These are phyloP conservation scores for Osmerus eperlanus DNA, from an alignment of 2,113 vertebrate genomes.

Conservation along the genomic window DNA sequence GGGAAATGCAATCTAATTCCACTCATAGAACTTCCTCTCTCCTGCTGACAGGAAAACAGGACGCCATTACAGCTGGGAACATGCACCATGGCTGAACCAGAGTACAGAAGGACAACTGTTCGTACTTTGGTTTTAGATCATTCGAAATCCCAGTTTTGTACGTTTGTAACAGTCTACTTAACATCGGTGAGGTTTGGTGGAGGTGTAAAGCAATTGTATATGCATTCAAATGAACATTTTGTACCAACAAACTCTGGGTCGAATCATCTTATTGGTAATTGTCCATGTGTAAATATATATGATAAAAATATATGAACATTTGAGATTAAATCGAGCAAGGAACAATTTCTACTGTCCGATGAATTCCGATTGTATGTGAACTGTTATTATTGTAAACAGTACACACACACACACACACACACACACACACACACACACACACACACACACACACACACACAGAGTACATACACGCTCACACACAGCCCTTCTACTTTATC, in stretches of 20 bases:
- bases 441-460: neutral
- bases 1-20: conserved; percentile 69
- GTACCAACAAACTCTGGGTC: no score
- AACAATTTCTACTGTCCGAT: no score
- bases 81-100: neutral
- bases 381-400: no score
- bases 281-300: no score
- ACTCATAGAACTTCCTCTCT: conserved; percentile 60
- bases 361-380: no score
- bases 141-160: neutral
- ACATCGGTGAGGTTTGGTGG: no score
- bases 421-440: neutral
- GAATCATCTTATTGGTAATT: no score
- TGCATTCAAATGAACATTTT: no score
- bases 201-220: no score
- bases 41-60: conserved; percentile 1
- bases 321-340: no score
- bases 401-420: neutral
- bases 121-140: neutral
- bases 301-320: no score
- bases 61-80: neutral
- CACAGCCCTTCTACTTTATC: conserved; percentile 13
- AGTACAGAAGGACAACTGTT: neutral
- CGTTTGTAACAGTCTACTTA: no score
- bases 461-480: neutral